Evolutionary conservation across 1,140 invertebrate genomes (phyloP).

Genomic region (Acyrthosiphon pisum): DNA sequence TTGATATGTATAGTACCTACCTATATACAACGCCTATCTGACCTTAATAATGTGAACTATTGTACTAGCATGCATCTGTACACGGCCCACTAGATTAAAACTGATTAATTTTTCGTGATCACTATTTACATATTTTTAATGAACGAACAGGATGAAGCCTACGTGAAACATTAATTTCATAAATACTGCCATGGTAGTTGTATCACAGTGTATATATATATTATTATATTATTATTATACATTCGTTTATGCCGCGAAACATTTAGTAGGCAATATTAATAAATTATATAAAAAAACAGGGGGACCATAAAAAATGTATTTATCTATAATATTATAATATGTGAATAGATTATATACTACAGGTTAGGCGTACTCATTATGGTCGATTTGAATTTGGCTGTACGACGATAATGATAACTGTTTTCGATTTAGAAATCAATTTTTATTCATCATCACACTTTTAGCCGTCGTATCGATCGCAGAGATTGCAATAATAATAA

Average conservation of each 20-base stretch:
- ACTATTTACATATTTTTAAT: constrained; percentile 7
- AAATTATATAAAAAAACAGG: background rate
- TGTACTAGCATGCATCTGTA: background rate
- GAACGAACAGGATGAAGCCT: constrained; percentile 19
- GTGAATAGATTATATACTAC: no score
- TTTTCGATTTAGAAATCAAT: background rate
- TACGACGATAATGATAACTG: background rate
- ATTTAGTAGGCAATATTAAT: background rate
- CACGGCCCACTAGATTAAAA: constrained; percentile 22
- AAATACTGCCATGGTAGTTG: background rate
- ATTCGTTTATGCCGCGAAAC: background rate
- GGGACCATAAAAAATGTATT: no score
- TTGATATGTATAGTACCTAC: background rate
- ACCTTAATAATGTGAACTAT: constrained; percentile 30
- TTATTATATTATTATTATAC: background rate
- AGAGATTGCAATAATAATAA: background rate
- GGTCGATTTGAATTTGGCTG: background rate
- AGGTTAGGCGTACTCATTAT: no score
- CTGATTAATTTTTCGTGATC: constrained; percentile 38
- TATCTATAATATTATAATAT: no score
- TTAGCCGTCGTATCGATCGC: background rate
- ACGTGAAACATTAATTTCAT: constrained; percentile 1
- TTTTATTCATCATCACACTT: background rate
- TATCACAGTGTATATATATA: background rate
- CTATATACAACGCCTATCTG: background rate